These are phyloP conservation scores for Cavia porcellus DNA, from an alignment of 2,113 vertebrate species.

Conservation along the genomic window DNA sequence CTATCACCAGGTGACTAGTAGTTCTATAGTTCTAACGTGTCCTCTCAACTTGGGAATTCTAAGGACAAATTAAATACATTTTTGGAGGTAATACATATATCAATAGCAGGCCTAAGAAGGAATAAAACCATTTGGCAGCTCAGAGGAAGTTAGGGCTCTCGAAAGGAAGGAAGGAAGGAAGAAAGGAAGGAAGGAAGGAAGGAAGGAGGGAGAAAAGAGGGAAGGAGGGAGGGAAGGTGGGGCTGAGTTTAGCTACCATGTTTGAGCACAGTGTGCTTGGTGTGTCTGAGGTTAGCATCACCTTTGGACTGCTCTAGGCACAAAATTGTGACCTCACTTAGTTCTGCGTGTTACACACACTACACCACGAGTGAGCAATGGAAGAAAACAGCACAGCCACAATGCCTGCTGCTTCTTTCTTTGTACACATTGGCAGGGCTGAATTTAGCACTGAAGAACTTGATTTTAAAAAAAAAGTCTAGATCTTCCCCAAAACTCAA, in stretches of 20 bases:
- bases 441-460: slow-evolving; percentile 51
- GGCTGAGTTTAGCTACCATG: neutral
- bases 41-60: neutral
- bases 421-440: slow-evolving; percentile 51
- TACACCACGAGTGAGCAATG: neutral
- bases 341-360: neutral
- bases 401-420: slow-evolving; percentile 36
- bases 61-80: neutral
- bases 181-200: too few relatives aligned
- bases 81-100: neutral
- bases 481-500: slow-evolving; percentile 77
- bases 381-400: neutral
- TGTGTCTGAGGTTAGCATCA: neutral
- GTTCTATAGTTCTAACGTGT: neutral
- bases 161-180: neutral
- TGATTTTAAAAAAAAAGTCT: neutral
- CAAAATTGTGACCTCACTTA: neutral
- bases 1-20: neutral
- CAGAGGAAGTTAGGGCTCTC: slow-evolving; percentile 28
- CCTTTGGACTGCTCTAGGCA: neutral
- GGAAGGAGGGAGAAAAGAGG: too few relatives aligned
- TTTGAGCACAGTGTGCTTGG: neutral
- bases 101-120: neutral
- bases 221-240: too few relatives aligned
- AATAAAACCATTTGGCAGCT: neutral